These are phyloP conservation scores for Coranthus polyacanthus DNA, from an alignment of 2,797 vertebrate species.

Conservation along the genomic window DNA sequence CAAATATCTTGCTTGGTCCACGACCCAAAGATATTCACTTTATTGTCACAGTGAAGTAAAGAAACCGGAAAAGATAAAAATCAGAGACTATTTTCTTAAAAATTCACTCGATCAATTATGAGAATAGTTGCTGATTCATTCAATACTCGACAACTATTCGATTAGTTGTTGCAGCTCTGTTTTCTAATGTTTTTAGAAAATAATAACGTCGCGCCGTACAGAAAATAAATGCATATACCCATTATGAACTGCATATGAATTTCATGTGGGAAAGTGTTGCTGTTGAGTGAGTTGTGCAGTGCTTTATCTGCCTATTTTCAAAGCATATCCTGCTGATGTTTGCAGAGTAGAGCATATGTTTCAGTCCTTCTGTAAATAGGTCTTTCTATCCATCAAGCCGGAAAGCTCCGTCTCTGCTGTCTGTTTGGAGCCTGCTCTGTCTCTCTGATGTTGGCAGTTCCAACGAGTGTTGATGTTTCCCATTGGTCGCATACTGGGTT, in stretches of 20 bases:
- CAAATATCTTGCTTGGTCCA: too few species aligned
- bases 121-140: too few species aligned
- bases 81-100: too few species aligned
- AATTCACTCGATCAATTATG: too few species aligned
- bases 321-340: conserved; percentile 18
- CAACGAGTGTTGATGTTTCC: conserved; percentile 18
- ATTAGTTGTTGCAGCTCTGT: too few species aligned
- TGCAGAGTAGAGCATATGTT: conserved; percentile 1
- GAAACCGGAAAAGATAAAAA: too few species aligned
- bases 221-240: not conserved
- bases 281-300: not conserved
- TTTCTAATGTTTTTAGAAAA: too few species aligned
- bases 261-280: not conserved
- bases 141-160: too few species aligned
- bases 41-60: too few species aligned
- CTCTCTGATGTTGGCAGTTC: conserved; percentile 3
- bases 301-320: conserved; percentile 2
- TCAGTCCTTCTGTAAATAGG: conserved; percentile 3
- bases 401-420: conserved; percentile 13
- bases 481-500: conserved; percentile 24
- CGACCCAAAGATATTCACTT: too few species aligned
- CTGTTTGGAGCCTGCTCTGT: conserved; percentile 12
- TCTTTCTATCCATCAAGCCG: conserved; percentile 15
- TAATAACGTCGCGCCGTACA: too few species aligned
- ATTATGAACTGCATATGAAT: not conserved